Percentiles rank a stretch among this genome's conserved stretches.
Conservation (phyloP, 2,888 invertebrate species). For the Polydrusus pterygomalis region DNA sequence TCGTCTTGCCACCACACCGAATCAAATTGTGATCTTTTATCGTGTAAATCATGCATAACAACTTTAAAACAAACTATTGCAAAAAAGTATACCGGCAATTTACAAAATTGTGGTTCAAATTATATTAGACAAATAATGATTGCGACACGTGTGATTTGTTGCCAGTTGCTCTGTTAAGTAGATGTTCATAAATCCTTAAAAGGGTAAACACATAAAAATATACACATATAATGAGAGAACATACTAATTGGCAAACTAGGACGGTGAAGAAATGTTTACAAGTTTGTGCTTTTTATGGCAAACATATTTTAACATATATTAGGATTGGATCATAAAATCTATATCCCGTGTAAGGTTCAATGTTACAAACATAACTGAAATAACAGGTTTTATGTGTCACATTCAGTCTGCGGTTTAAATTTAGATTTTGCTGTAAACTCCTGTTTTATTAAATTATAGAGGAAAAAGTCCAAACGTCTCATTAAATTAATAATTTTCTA, state of each 20-base stretch:
- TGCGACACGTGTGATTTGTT: not conserved
- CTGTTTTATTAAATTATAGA: not conserved
- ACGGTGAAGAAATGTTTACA: constrained; percentile 10
- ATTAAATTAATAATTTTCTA: too few relatives aligned
- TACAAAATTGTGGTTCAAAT: not conserved
- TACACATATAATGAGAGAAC: not conserved
- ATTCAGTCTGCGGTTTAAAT: not conserved
- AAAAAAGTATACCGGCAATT: too few relatives aligned
- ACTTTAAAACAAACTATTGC: too few relatives aligned
- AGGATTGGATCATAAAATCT: not conserved
- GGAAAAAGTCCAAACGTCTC: too few relatives aligned
- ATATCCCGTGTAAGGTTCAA: not conserved
- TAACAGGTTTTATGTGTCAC: constrained; percentile 2
- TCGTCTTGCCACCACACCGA: too few relatives aligned
- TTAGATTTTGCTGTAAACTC: constrained; percentile 6
- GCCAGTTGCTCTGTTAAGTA: not conserved
- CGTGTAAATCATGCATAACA: too few relatives aligned
- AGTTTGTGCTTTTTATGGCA: not conserved
- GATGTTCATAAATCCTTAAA: constrained; percentile 2
- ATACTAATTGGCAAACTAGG: constrained; percentile 3
- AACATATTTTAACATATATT: constrained; percentile 18
- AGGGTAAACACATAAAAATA: not conserved
- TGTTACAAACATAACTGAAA: constrained; percentile 7
- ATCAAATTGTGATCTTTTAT: too few relatives aligned
- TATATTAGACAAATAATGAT: not conserved